Conservation (phyloP, 1,140 invertebrate genomes). For the Himalopsyche phryganea region DNA sequence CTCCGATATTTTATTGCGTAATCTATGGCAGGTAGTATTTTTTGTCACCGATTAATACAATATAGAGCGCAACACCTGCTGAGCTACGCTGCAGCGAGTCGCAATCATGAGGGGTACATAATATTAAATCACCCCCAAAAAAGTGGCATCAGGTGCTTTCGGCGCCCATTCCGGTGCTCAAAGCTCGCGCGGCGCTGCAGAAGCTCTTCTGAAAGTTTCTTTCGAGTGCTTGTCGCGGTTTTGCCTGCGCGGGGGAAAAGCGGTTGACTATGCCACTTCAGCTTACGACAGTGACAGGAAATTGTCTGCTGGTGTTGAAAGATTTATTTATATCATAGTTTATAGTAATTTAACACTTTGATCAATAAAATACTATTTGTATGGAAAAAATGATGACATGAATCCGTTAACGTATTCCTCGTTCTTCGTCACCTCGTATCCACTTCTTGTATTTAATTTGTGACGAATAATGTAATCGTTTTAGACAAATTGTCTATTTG, state of each 20-base stretch:
- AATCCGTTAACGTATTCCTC: too few species aligned
- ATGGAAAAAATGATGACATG: too few species aligned
- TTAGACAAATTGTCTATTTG: too few species aligned
- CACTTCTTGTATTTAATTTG: too few species aligned
- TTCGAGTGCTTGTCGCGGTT: slow-evolving; percentile 7
- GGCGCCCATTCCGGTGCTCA: neutral
- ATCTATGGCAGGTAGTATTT: neutral
- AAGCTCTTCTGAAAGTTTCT: neutral
- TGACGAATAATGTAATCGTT: too few species aligned
- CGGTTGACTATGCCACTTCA: neutral
- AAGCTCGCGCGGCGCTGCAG: neutral
- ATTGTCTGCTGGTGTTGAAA: too few species aligned
- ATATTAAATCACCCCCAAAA: slow-evolving; percentile 3
- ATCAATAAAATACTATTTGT: too few species aligned
- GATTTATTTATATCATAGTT: neutral
- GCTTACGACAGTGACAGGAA: neutral
- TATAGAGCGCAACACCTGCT: neutral
- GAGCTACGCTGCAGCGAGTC: neutral
- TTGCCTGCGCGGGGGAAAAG: neutral
- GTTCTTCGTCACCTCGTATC: too few species aligned
- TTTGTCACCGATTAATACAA: neutral
- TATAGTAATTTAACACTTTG: too few species aligned
- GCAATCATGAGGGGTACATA: slow-evolving; percentile 5
- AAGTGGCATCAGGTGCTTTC: slow-evolving; percentile 3
- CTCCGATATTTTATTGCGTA: too few species aligned